phyloP scores from a whole-genome alignment of 2,797 vertebrate species.

The Microctenopoma steveboyesi region DNA sequence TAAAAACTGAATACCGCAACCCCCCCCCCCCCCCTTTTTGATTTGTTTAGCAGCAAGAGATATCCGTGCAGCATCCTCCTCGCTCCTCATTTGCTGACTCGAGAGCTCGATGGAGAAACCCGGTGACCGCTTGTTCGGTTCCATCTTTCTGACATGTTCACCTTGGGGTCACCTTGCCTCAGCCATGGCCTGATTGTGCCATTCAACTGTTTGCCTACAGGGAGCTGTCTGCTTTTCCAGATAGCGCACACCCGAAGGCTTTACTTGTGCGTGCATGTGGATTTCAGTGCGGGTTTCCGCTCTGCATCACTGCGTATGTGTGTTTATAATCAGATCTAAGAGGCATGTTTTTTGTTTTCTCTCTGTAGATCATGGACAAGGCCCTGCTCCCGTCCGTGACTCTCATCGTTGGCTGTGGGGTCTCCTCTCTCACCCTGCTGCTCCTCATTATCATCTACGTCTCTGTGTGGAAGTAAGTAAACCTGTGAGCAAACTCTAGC shows the following conservation, averaged over 20 bases:
- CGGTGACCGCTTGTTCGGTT: slow-evolving; percentile 66
- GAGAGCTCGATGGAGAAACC: slow-evolving; percentile 57
- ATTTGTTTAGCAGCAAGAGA: slow-evolving; percentile 37
- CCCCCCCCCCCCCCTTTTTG: slow-evolving; percentile 18
- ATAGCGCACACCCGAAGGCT: slow-evolving; percentile 62
- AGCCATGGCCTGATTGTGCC: slow-evolving; percentile 81
- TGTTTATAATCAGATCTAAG: slow-evolving; percentile 60
- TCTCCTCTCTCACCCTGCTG: slow-evolving; percentile 96
- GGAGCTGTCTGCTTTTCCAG: slow-evolving; percentile 75
- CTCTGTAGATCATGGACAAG: slow-evolving; percentile 94
- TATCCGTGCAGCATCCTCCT: slow-evolving; percentile 53
- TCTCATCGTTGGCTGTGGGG: slow-evolving; percentile 97
- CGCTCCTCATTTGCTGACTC: slow-evolving; percentile 70
- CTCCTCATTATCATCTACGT: slow-evolving; percentile 99
- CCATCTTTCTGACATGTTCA: slow-evolving; percentile 79
- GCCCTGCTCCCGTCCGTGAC: slow-evolving; percentile 94
- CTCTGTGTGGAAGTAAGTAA: slow-evolving; percentile 97
- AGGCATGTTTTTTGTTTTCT: slow-evolving; percentile 59
- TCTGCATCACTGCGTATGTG: slow-evolving; percentile 39
- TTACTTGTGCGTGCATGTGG: slow-evolving; percentile 1
- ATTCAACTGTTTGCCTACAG: slow-evolving; percentile 78
- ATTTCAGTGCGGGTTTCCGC: slow-evolving; percentile 19
- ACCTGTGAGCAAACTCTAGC: slow-evolving; percentile 13
- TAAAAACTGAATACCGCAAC: slow-evolving; percentile 47
- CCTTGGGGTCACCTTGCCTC: slow-evolving; percentile 85